phyloP scores from a whole-genome alignment of 2,888 invertebrate species.

The Acleris cristana region DNA sequence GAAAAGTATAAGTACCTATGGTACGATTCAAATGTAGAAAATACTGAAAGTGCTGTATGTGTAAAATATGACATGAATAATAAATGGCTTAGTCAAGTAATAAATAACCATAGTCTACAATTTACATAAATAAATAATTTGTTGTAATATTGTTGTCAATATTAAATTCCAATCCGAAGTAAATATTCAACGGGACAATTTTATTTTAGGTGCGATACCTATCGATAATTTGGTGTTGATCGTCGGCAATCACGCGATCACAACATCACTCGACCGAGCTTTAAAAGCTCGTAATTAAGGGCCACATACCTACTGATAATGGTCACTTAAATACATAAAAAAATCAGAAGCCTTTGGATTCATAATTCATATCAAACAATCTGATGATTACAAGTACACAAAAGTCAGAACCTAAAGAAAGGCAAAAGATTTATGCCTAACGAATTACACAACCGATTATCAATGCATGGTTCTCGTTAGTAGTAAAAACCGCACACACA shows the following conservation, averaged over 20 bases:
- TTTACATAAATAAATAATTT: conserved; percentile 10
- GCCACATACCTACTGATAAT: conserved; percentile 19
- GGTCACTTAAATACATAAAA: conserved; percentile 21
- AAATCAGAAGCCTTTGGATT: conserved; percentile 5
- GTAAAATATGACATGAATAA: no score
- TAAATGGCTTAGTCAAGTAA: no score
- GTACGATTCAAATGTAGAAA: no score
- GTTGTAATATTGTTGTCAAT: conserved; percentile 51
- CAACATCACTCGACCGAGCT: conserved; percentile 55
- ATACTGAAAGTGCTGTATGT: no score
- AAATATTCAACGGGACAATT: conserved; percentile 49
- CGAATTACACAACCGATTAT: no score
- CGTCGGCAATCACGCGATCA: conserved; percentile 60
- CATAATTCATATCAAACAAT: no score
- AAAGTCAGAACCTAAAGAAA: no score
- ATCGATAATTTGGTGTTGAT: conserved; percentile 63
- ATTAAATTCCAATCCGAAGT: conserved; percentile 56
- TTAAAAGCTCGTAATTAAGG: conserved; percentile 32
- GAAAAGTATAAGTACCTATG: no score
- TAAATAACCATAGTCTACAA: background rate
- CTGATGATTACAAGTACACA: no score
- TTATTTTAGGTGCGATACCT: conserved; percentile 56
- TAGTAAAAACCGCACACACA: background rate
- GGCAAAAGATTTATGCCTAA: no score
- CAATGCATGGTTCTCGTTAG: no score